Conservation (phyloP, 2,888 invertebrate genomes). For the Pollenia griseotomentosa region DNA sequence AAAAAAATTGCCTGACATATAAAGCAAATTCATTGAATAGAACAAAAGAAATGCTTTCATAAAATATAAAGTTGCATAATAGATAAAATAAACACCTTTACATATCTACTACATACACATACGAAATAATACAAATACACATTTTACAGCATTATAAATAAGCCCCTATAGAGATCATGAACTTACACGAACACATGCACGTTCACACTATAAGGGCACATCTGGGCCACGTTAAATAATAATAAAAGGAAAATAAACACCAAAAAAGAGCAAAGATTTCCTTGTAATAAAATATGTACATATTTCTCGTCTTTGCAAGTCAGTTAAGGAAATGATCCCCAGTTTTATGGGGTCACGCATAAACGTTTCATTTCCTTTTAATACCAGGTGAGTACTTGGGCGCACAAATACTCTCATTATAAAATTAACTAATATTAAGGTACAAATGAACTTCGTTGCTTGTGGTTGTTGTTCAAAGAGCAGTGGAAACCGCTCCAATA, state of each 20-base stretch:
- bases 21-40: no score
- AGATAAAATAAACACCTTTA: no score
- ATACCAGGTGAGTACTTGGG: constrained; percentile 49
- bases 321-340: constrained; percentile 24
- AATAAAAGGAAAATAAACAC: constrained; percentile 36
- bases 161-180: constrained; percentile 37
- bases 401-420: constrained; percentile 16
- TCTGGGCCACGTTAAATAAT: constrained; percentile 44
- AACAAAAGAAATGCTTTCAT: no score
- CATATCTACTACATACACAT: not conserved
- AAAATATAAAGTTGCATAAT: no score
- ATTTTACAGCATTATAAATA: constrained; percentile 59
- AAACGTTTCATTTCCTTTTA: constrained; percentile 63
- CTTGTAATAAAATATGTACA: constrained; percentile 39
- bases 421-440: constrained; percentile 17
- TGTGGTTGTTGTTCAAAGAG: not conserved
- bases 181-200: constrained; percentile 3
- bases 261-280: constrained; percentile 18
- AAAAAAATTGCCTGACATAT: no score
- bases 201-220: not conserved
- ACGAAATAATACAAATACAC: not conserved
- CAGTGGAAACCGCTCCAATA: constrained; percentile 2
- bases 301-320: not conserved
- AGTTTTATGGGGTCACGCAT: constrained; percentile 71
- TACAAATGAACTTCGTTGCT: constrained; percentile 10